phyloP scores from a whole-genome alignment of 2,797 vertebrate species.

The Gouania willdenowi region DNA sequence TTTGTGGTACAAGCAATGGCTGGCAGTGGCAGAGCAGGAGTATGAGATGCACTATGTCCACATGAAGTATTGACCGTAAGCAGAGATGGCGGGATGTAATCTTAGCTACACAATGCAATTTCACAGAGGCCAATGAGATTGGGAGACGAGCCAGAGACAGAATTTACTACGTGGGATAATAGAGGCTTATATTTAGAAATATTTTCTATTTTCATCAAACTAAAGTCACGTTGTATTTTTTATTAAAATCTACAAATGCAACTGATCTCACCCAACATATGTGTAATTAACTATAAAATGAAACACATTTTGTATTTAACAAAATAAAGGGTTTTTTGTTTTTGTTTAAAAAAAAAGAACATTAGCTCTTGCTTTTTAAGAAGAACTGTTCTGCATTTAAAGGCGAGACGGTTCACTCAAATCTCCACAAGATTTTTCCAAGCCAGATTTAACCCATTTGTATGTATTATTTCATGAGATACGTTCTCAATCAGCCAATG shows the following conservation, averaged over 20 bases:
- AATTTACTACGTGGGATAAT: constrained; percentile 16
- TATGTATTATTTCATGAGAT: constrained; percentile 3
- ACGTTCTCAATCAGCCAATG: neutral
- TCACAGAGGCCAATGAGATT: constrained; percentile 38
- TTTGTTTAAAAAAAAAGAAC: no score
- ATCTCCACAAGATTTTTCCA: constrained; percentile 9
- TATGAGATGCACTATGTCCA: constrained; percentile 60
- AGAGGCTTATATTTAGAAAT: no score
- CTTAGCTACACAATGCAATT: constrained; percentile 56
- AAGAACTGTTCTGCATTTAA: no score
- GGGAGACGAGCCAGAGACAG: constrained; percentile 13
- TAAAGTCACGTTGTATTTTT: no score
- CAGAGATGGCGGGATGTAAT: constrained; percentile 62
- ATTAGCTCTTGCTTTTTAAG: no score
- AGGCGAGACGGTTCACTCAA: neutral
- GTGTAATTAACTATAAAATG: no score
- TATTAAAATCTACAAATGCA: no score
- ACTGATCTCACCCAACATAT: no score
- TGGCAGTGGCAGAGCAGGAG: constrained; percentile 41
- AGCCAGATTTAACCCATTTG: neutral
- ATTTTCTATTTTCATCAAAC: no score
- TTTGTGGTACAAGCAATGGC: constrained; percentile 53
- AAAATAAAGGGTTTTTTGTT: no score
- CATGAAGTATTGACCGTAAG: constrained; percentile 66
- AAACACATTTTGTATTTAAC: no score